Conservation (phyloP, 2,888 invertebrate genomes). For the Rhingia rostrata region DNA sequence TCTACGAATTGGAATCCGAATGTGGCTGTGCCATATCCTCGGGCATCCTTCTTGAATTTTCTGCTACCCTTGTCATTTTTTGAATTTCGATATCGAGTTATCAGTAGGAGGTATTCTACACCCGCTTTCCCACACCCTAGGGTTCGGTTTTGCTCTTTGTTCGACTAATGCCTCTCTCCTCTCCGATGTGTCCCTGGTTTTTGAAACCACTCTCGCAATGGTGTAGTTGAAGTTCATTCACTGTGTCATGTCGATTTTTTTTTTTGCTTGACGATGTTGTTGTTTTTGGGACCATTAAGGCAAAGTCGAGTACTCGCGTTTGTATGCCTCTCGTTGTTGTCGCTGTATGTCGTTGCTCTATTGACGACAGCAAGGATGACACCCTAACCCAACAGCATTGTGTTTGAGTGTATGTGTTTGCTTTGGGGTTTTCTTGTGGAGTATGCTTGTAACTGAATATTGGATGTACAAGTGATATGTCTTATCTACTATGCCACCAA, state of each 20-base stretch:
- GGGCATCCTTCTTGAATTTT: constrained; percentile 37
- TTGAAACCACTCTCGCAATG: background rate
- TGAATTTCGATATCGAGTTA: constrained; percentile 66
- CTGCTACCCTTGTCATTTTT: constrained; percentile 49
- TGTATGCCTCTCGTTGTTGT: background rate
- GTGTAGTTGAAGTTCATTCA: constrained; percentile 68
- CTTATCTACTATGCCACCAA: constrained; percentile 54
- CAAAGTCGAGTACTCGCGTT: background rate
- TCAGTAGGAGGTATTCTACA: constrained; percentile 25
- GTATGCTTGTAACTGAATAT: constrained; percentile 55
- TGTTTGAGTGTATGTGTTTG: constrained; percentile 5
- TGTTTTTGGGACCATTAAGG: background rate
- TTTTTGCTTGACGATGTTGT: background rate
- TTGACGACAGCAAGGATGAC: constrained; percentile 66
- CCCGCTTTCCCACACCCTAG: background rate
- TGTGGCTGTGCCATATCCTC: background rate
- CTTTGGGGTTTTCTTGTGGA: background rate
- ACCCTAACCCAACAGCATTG: constrained; percentile 59
- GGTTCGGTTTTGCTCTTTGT: constrained; percentile 29
- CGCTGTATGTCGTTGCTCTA: background rate
- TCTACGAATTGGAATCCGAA: constrained; percentile 1
- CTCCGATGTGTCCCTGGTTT: constrained; percentile 53
- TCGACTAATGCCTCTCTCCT: background rate
- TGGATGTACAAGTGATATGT: constrained; percentile 41
- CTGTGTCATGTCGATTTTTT: constrained; percentile 47